phyloP scores from a whole-genome alignment of 2,797 vertebrate species.

The Eutrigla gurnardus region DNA sequence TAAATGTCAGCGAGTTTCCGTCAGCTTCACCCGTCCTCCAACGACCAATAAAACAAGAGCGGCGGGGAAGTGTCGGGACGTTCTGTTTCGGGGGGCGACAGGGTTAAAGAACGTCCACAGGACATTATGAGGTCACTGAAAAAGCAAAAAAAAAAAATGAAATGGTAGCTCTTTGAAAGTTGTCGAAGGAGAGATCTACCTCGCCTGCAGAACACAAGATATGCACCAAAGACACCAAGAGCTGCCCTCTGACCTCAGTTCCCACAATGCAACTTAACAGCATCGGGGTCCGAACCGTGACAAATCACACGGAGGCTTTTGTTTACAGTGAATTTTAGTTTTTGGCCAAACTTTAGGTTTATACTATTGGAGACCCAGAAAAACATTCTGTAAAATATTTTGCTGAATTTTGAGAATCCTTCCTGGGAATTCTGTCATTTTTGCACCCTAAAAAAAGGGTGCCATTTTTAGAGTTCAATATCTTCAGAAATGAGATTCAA shows the following conservation, averaged over 20 bases:
- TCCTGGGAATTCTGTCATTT: too few relatives aligned
- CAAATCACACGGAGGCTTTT: neutral
- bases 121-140: too few relatives aligned
- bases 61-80: neutral
- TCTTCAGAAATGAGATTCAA: neutral
- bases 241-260: neutral
- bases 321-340: neutral
- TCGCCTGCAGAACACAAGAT: neutral
- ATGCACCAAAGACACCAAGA: neutral
- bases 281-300: neutral
- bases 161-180: neutral
- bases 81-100: neutral
- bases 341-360: neutral
- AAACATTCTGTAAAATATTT: neutral
- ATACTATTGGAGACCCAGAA: neutral
- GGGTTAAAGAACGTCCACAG: too few relatives aligned
- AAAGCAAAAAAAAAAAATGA: neutral
- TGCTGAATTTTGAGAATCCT: neutral
- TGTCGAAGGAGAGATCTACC: neutral
- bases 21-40: neutral
- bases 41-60: neutral
- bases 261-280: slow-evolving; percentile 8
- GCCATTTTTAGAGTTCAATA: neutral
- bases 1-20: slow-evolving; percentile 38
- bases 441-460: neutral